These are phyloP conservation scores for Rhodeus uyekii DNA, from an alignment of 2,797 vertebrate genomes.

Conservation along the genomic window DNA sequence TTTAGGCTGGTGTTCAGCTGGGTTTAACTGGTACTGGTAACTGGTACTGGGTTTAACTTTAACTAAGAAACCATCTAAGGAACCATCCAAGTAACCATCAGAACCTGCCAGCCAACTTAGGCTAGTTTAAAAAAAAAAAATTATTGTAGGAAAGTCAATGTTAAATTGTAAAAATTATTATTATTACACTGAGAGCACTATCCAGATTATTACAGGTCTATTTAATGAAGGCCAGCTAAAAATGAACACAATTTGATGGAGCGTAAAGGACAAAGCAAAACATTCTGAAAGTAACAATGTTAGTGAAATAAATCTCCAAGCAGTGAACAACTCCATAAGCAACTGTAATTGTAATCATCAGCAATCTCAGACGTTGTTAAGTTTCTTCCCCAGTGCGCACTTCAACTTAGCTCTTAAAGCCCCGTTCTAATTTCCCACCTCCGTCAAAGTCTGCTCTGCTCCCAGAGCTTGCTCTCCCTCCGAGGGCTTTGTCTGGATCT, in stretches of 20 bases:
- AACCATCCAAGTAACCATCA: too few species aligned
- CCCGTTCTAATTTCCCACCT: slow-evolving; percentile 78
- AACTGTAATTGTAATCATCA: slow-evolving; percentile 80
- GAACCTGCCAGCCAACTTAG: too few species aligned
- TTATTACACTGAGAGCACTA: background rate
- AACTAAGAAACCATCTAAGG: too few species aligned
- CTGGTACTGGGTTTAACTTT: too few species aligned
- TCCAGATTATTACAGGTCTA: background rate
- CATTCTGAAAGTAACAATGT: slow-evolving; percentile 30
- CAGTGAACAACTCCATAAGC: slow-evolving; percentile 69
- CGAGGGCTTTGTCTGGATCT: slow-evolving; percentile 65
- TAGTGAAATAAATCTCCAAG: slow-evolving; percentile 60
- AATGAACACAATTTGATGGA: background rate
- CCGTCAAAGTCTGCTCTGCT: slow-evolving; percentile 71
- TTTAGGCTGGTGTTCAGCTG: background rate
- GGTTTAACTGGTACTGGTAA: too few species aligned
- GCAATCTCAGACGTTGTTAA: slow-evolving; percentile 71
- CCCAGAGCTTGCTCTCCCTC: slow-evolving; percentile 52
- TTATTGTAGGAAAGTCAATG: background rate
- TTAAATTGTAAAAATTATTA: background rate
- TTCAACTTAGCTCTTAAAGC: slow-evolving; percentile 78
- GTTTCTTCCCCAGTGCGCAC: slow-evolving; percentile 71
- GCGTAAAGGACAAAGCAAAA: slow-evolving; percentile 23
- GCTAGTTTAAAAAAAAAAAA: too few species aligned
- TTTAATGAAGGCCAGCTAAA: background rate